Base-by-base conservation (phyloP, 2,888 invertebrate species). In the Tridacna crocea region DNA sequence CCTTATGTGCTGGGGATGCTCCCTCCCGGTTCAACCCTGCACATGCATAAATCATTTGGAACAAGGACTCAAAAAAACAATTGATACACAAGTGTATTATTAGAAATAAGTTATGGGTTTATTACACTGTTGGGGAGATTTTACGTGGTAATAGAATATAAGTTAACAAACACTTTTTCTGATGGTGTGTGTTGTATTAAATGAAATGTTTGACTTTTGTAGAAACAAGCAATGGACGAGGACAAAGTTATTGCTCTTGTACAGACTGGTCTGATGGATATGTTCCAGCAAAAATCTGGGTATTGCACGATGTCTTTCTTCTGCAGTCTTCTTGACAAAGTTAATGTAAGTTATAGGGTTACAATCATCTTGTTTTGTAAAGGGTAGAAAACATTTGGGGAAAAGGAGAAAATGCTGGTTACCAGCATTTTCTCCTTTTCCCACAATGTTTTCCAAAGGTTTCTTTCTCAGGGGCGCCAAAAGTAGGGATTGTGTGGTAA, bases 271-370 rank as follows among this genome's bases (percentile, higher is more conserved):
- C 27, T 86, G 55, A 26, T 60, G 63, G 79, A 80, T 19, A 36
- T 83, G 65, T 63, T 86, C 26, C 55, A 70, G 15, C 74, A 79
- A 55, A 82, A 74, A 61, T 58, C 70, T 12, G 80, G 76, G 11
- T 77, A 80, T 17, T 72, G 79, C 47, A 72, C 79, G 0, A 51
- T 82, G 17, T 72, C 80, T 17, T 87, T 91, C 75, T 89, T 90
- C 83, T 80, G 88, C 65, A 80, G 83, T 11, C 76, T 92, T 81
- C 80, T 92, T n/a, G 83, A 88, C 24, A 88, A 88, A 75, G 85
- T 87, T 70, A 88, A 89, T 12, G 91, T 92, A 84, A 88, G 90
- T 87, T 19, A n/a, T n/a, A n/a, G n/a, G n/a, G n/a, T n/a, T n/a
- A 47, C 48, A 47, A 8, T 17, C 51, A 24, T 13, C 26, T 27